phyloP scores from a whole-genome alignment of 2,888 invertebrate species.

The Andricus curvator region DNA sequence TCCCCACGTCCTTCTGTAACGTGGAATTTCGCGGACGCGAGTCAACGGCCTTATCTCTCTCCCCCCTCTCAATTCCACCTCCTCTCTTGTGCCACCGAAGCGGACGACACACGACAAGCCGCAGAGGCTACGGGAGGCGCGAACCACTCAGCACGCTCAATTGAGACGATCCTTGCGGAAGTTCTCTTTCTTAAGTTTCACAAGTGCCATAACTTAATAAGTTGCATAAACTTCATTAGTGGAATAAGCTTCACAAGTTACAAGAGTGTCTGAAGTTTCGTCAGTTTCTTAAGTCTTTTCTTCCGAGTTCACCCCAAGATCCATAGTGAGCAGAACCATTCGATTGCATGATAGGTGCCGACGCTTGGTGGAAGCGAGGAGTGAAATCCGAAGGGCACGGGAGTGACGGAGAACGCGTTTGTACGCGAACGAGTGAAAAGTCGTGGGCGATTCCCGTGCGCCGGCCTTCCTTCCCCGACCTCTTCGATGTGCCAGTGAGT shows the following conservation, averaged over 20 bases:
- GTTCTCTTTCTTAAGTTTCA: neutral
- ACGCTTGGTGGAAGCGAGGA: neutral
- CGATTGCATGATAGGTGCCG: neutral
- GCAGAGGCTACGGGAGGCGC: conserved; percentile 30
- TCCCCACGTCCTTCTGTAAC: conserved; percentile 47
- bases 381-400: conserved; percentile 43
- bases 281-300: neutral
- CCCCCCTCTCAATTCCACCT: conserved; percentile 31
- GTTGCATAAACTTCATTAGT: neutral
- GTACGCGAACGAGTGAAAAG: conserved; percentile 57
- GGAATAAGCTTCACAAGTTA: neutral
- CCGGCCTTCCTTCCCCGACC: conserved; percentile 51
- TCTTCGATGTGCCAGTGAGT: conserved; percentile 66
- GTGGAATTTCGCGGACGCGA: conserved; percentile 68
- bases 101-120: conserved; percentile 35
- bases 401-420: conserved; percentile 40
- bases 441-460: conserved; percentile 61
- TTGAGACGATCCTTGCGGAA: neutral
- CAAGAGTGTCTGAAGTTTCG: neutral
- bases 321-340: neutral
- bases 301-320: neutral
- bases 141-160: conserved; percentile 18
- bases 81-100: conserved; percentile 30
- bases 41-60: conserved; percentile 71
- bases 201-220: neutral